A percentile compares a stretch with the other conserved stretches of the same genome.
Evolutionary conservation across 2,888 invertebrate genomes (phyloP).

Genomic region (Thymelicus sylvestris): DNA sequence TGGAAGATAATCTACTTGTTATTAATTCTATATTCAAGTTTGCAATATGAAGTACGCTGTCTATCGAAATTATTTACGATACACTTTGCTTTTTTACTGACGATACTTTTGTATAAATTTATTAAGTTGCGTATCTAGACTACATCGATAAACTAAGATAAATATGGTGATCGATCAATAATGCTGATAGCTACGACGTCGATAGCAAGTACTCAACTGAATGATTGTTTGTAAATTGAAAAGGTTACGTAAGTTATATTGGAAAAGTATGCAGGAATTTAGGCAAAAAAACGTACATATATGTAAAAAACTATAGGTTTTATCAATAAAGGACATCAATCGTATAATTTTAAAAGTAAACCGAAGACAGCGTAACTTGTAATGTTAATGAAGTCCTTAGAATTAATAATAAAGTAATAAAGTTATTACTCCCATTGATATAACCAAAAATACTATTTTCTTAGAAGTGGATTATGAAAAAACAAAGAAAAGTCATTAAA

Average conservation of each 20-base stretch:
- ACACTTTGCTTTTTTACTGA: not conserved
- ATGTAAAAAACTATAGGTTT: too few relatives aligned
- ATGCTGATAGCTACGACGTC: not conserved
- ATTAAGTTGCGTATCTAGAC: not conserved
- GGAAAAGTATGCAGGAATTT: too few relatives aligned
- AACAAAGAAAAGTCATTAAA: not conserved
- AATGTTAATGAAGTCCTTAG: not conserved
- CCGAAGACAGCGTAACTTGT: not conserved
- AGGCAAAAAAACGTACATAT: too few relatives aligned
- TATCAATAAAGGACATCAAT: too few relatives aligned
- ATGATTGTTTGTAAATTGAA: not conserved
- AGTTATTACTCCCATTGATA: too few relatives aligned
- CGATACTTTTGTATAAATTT: too few relatives aligned
- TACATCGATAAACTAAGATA: not conserved
- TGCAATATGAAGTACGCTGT: too few relatives aligned
- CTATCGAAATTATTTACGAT: not conserved
- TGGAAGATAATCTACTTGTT: too few relatives aligned
- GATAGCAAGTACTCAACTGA: not conserved
- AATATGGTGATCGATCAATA: not conserved
- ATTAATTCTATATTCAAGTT: too few relatives aligned
- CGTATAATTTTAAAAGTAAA: not conserved
- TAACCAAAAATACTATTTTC: not conserved
- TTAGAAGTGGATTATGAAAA: too few relatives aligned
- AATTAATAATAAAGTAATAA: not conserved
- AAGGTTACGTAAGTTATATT: not conserved